Conservation (phyloP, 2,888 invertebrate genomes). For the Lasioglossum zephyrum region DNA sequence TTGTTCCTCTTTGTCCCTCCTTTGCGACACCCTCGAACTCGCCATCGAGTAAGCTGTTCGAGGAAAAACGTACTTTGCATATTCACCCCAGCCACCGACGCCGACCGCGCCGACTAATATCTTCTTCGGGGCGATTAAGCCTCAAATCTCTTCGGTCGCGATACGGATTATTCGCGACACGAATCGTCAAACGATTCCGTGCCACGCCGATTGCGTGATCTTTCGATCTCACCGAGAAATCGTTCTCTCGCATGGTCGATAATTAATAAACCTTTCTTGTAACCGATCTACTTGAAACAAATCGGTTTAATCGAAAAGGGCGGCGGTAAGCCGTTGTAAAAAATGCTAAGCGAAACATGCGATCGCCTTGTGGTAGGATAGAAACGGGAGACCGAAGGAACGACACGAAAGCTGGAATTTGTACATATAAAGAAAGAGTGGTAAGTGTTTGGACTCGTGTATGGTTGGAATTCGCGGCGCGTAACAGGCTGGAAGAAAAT, state of each 20-base stretch:
- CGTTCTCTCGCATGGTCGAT: no score
- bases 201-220: not conserved
- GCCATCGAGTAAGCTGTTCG: constrained; percentile 60
- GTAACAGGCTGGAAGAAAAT: not conserved
- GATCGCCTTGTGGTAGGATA: no score
- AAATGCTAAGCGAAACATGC: no score
- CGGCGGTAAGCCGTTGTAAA: no score
- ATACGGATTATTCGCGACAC: constrained; percentile 21
- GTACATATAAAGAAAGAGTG: not conserved
- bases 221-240: no score
- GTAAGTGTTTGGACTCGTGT: not conserved
- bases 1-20: constrained; percentile 2
- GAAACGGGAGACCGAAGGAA: not conserved
- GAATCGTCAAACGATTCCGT: constrained; percentile 20
- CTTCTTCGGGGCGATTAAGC: constrained; percentile 47
- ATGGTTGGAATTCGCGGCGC: not conserved
- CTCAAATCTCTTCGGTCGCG: constrained; percentile 2
- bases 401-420: not conserved
- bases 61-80: constrained; percentile 82
- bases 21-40: constrained; percentile 36
- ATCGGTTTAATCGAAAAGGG: no score
- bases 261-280: no score
- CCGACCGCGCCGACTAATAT: constrained; percentile 61
- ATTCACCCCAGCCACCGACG: constrained; percentile 71
- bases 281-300: no score